phyloP scores from a whole-genome alignment of 2,888 invertebrate species.

The Hipparchia semele region DNA sequence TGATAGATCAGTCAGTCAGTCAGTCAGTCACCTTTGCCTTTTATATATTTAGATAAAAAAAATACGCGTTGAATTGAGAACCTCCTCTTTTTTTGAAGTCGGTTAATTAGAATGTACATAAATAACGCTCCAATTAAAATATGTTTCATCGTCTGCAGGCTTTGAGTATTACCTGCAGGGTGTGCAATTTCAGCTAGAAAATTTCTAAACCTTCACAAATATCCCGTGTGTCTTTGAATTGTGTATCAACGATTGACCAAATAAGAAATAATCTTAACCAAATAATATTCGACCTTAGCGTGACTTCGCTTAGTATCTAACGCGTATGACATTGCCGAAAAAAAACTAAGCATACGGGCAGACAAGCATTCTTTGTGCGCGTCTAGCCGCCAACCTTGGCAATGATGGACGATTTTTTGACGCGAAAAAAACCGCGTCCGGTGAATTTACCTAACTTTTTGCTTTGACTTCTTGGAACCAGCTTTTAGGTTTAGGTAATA shows the following conservation, averaged over 20 bases:
- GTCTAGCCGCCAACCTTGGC: constrained; percentile 77
- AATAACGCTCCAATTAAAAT: too few species aligned
- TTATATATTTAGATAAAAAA: too few species aligned
- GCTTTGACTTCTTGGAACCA: constrained; percentile 70
- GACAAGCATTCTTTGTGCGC: constrained; percentile 78
- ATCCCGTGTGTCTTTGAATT: not conserved
- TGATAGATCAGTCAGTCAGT: too few species aligned
- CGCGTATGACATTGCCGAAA: constrained; percentile 79
- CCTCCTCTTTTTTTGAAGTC: too few species aligned
- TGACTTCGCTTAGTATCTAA: constrained; percentile 62
- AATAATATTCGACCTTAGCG: constrained; percentile 73
- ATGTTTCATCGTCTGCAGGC: too few species aligned
- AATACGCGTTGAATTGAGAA: too few species aligned
- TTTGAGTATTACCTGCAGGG: too few species aligned
- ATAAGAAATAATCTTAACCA: constrained; percentile 69
- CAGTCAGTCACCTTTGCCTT: too few species aligned
- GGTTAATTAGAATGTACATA: too few species aligned
- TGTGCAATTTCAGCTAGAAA: too few species aligned
- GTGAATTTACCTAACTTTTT: constrained; percentile 82
- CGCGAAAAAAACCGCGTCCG: constrained; percentile 70
- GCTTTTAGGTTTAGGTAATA: constrained; percentile 67
- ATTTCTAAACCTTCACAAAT: not conserved
- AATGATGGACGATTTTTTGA: constrained; percentile 79
- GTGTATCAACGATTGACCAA: constrained; percentile 38
- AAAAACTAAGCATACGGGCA: constrained; percentile 65